These are phyloP conservation scores for Phaenicophaeus curvirostris DNA, from an alignment of 2,797 vertebrate genomes.

Conservation along the genomic window DNA sequence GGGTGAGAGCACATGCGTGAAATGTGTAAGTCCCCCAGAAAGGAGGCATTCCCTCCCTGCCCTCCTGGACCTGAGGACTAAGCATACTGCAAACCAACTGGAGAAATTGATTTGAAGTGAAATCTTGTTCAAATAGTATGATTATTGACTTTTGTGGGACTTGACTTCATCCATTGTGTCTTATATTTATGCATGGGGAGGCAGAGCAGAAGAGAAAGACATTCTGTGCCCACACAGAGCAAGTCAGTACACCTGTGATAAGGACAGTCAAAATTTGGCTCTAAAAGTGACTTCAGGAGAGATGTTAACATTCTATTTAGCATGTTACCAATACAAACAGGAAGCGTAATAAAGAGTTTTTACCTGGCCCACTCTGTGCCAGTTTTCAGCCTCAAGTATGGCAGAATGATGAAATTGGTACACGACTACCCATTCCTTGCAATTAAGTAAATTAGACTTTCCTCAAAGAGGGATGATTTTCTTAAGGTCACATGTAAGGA, in stretches of 20 bases:
- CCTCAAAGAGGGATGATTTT: slow-evolving; percentile 10
- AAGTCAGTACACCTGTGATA: neutral
- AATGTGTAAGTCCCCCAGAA: neutral
- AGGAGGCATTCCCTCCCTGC: neutral
- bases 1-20: neutral
- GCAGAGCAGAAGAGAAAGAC: neutral
- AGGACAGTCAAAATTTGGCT: neutral
- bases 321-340: neutral
- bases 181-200: neutral
- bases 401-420: slow-evolving; percentile 11
- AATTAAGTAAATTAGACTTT: slow-evolving; percentile 31
- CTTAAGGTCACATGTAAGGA: slow-evolving; percentile 14
- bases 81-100: neutral
- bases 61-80: neutral
- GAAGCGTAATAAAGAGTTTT: slow-evolving; percentile 8
- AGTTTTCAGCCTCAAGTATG: neutral
- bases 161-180: neutral
- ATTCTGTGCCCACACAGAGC: neutral
- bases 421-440: neutral
- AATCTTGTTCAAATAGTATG: neutral
- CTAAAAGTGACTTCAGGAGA: neutral
- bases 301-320: slow-evolving; percentile 28
- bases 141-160: neutral
- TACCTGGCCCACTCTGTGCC: neutral
- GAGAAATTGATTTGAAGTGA: neutral